Evolutionary conservation across 2,797 vertebrate species (phyloP).

Genomic region (Poeciliopsis turneri): DNA sequence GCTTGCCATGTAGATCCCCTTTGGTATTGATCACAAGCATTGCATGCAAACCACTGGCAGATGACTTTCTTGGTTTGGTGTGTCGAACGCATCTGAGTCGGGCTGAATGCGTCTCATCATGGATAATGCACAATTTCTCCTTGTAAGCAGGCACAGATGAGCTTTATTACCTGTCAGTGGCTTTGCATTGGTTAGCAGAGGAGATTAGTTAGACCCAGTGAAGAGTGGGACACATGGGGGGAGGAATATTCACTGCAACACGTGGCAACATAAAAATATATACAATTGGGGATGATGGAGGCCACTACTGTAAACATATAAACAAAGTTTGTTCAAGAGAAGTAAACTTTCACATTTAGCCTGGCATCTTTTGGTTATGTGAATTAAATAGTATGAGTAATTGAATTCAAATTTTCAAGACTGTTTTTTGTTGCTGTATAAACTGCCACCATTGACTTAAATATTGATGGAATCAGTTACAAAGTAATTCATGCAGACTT

Average conservation of each 20-base stretch:
- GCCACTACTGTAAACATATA: background rate
- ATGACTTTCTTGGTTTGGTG: background rate
- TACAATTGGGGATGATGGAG: background rate
- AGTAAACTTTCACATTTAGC: background rate
- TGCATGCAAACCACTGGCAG: constrained; percentile 8
- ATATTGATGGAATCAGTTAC: background rate
- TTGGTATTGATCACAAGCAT: constrained; percentile 13
- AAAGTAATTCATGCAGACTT: background rate
- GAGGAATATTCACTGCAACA: background rate
- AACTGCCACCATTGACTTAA: background rate
- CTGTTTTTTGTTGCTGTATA: background rate
- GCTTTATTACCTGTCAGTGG: constrained; percentile 74
- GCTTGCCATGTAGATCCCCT: constrained; percentile 7
- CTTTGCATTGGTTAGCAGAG: constrained; percentile 60
- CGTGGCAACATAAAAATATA: background rate
- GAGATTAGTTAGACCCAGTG: constrained; percentile 64
- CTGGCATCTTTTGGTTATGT: background rate
- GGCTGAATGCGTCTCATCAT: constrained; percentile 44
- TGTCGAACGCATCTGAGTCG: constrained; percentile 28
- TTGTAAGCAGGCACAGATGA: constrained; percentile 79
- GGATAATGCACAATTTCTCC: constrained; percentile 72
- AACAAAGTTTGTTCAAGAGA: background rate
- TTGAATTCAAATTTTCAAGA: background rate
- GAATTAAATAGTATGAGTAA: background rate
- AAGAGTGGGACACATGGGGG: constrained; percentile 20